Percentiles rank a stretch among this genome's conserved stretches.
These are phyloP conservation scores for Diaphora mendica DNA, from an alignment of 2,888 invertebrate genomes.

Conservation along the genomic window DNA sequence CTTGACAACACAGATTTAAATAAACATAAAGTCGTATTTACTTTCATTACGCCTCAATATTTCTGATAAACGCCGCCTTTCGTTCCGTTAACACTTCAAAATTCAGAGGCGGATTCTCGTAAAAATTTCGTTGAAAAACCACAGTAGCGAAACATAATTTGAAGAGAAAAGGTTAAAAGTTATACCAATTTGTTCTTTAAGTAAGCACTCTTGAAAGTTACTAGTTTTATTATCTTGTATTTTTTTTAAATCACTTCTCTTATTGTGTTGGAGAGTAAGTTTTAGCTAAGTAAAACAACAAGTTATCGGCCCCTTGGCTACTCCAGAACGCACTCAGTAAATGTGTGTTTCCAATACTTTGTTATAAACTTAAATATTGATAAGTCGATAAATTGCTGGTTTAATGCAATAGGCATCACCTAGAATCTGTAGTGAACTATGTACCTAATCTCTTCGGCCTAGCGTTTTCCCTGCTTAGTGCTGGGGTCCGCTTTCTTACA, in stretches of 20 bases:
- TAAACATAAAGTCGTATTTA: conserved; percentile 43
- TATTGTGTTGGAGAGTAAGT: conserved; percentile 31
- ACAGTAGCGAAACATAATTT: conserved; percentile 60
- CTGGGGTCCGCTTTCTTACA: too few species aligned
- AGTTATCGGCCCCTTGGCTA: conserved; percentile 35
- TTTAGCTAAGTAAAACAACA: conserved; percentile 37
- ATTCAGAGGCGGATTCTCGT: conserved; percentile 50
- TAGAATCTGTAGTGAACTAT: not conserved
- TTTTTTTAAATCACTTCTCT: conserved; percentile 40
- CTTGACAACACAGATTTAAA: conserved; percentile 39
- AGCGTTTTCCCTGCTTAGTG: too few species aligned
- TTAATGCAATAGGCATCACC: not conserved
- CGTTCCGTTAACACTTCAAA: conserved; percentile 50
- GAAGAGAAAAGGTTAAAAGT: conserved; percentile 67
- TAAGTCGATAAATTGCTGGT: too few species aligned
- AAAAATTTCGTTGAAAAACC: conserved; percentile 58
- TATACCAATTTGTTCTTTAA: conserved; percentile 60
- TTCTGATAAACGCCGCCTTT: conserved; percentile 35
- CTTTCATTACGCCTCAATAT: conserved; percentile 48
- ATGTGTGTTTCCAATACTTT: conserved; percentile 16
- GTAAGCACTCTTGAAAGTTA: conserved; percentile 57
- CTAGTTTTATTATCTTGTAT: conserved; percentile 41
- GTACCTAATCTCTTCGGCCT: too few species aligned
- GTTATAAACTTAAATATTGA: not conserved
- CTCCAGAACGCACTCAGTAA: conserved; percentile 36